Percentiles rank a stretch among this genome's conserved stretches.
Conservation (phyloP, 2,888 invertebrate genomes). For the Euplagia quadripunctaria region DNA sequence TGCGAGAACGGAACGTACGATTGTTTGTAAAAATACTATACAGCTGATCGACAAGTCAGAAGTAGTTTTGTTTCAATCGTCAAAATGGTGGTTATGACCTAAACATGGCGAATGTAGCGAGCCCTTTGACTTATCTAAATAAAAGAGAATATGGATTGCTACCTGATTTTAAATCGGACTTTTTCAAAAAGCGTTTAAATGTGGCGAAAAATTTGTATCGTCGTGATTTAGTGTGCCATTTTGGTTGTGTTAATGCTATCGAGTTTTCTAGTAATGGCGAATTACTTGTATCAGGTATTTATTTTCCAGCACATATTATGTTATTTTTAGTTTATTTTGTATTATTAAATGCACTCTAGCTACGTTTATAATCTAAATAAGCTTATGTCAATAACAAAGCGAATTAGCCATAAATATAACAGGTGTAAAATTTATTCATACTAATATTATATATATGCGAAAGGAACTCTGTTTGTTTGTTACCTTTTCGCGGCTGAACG, state of each 20-base stretch:
- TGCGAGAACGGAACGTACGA: constrained; percentile 54
- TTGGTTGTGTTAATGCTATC: constrained; percentile 98
- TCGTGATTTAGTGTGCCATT: constrained; percentile 95
- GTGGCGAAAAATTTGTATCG: constrained; percentile 92
- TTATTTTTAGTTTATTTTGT: neutral
- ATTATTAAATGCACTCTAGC: too few species aligned
- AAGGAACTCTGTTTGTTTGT: too few species aligned
- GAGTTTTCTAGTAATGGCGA: constrained; percentile 97
- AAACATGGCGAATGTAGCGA: constrained; percentile 85
- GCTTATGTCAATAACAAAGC: neutral
- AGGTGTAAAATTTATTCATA: too few species aligned
- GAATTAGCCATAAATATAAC: too few species aligned
- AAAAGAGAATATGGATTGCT: constrained; percentile 89
- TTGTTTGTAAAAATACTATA: constrained; percentile 79
- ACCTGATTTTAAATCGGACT: constrained; percentile 86
- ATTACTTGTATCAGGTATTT: constrained; percentile 94
- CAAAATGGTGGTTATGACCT: constrained; percentile 78
- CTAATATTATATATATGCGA: too few species aligned
- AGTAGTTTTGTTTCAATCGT: constrained; percentile 64
- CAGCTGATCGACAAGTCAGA: constrained; percentile 77
- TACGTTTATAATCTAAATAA: neutral
- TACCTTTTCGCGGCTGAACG: too few species aligned
- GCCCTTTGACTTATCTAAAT: constrained; percentile 88
- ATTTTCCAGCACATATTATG: constrained; percentile 33
- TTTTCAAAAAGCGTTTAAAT: constrained; percentile 89